Base-by-base conservation (phyloP, 2,888 invertebrate species). In the Micropterix aruncella region DNA sequence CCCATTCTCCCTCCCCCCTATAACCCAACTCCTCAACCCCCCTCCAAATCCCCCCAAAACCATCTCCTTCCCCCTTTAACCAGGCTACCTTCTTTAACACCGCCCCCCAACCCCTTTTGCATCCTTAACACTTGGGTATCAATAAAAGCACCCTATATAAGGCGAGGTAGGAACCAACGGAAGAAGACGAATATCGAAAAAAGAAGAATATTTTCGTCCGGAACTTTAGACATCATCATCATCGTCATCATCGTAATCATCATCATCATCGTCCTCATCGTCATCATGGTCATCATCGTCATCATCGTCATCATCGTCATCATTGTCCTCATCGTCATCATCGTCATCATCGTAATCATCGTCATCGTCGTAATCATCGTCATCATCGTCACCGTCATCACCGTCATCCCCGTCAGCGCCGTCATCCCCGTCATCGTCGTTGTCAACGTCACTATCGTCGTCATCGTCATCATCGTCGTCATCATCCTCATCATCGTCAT, bases 81-180 rank as follows among this genome's bases (percentile, higher is more conserved):
- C 15, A 41, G 41, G 18, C n/a, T 16, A 5, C 41, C 41, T n/a
- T 16, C 18, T 14, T 36, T 36, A 19, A 18, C 40, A 16, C 41
- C 40, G 16, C 45, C 45, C 2, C 42, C 42, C n/a, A n/a, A n/a
- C 3, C 44, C 44, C n/a, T n/a, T n/a, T n/a, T n/a, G n/a, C n/a
- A n/a, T n/a, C n/a, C n/a, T n/a, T n/a, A n/a, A n/a, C n/a, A n/a
- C n/a, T n/a, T n/a, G n/a, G n/a, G n/a, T n/a, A n/a, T n/a, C n/a
- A n/a, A n/a, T n/a, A n/a, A n/a, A n/a, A n/a, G n/a, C n/a, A n/a
- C n/a, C n/a, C n/a, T n/a, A n/a, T n/a, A n/a, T n/a, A n/a, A n/a
- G n/a, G n/a, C n/a, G n/a, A n/a, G n/a, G n/a, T n/a, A n/a, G n/a
- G n/a, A n/a, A n/a, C n/a, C n/a, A n/a, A n/a, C n/a, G n/a, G n/a